Conservation (phyloP, 1,140 invertebrate species). For the Triops cancriformis region DNA sequence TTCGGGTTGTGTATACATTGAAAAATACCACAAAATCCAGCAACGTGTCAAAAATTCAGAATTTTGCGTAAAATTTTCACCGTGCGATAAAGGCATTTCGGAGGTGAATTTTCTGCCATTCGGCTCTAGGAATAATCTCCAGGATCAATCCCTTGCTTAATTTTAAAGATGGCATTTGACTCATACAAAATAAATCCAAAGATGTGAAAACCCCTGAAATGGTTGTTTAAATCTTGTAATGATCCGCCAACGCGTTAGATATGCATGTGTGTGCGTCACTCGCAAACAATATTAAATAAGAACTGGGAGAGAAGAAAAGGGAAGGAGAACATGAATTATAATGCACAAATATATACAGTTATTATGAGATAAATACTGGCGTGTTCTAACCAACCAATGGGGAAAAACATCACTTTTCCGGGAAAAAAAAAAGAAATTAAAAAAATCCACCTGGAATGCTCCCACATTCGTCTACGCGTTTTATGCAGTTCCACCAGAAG, state of each 20-base stretch:
- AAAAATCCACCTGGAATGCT: neutral
- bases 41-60: no score
- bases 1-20: no score
- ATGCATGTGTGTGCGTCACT: conserved; percentile 4
- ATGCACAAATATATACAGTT: neutral
- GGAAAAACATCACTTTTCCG: neutral
- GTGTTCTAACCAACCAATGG: neutral
- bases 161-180: no score
- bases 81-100: no score
- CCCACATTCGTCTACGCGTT: neutral
- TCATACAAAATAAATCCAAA: no score
- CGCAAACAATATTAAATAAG: neutral
- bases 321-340: neutral
- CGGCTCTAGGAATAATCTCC: no score
- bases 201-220: no score
- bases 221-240: neutral
- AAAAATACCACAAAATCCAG: no score
- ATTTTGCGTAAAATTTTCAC: no score
- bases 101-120: no score
- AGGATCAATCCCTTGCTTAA: no score
- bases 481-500: neutral
- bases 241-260: neutral
- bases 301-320: neutral
- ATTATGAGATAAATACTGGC: neutral
- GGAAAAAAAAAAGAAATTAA: neutral